Evolutionary conservation across 1,140 invertebrate species (phyloP).

Genomic region (Drosophila kurseongensis): DNA sequence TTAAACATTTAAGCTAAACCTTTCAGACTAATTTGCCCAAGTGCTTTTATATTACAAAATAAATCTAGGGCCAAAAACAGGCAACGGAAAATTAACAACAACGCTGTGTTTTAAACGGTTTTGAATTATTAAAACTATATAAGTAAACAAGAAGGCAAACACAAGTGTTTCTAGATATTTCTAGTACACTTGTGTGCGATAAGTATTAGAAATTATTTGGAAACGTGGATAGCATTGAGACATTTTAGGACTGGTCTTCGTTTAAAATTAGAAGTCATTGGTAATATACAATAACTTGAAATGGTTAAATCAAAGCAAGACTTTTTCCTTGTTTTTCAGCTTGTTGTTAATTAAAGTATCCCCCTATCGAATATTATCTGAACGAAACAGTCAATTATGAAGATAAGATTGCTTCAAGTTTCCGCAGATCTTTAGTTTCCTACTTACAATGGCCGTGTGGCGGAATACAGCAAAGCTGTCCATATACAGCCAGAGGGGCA

Average conservation of each 20-base stretch:
- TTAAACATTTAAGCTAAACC: too few species aligned
- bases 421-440: not conserved
- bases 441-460: constrained; percentile 85
- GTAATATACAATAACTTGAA: too few species aligned
- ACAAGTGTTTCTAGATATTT: constrained; percentile 1
- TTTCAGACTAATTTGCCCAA: not conserved
- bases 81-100: not conserved
- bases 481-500: constrained; percentile 94
- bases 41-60: not conserved
- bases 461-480: constrained; percentile 89
- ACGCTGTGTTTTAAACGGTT: not conserved
- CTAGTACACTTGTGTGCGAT: too few species aligned
- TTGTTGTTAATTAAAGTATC: too few species aligned
- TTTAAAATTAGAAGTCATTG: too few species aligned
- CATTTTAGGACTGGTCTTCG: too few species aligned
- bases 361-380: constrained; percentile 1
- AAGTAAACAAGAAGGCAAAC: not conserved
- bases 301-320: too few species aligned
- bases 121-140: not conserved
- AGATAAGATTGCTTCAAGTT: constrained; percentile 18
- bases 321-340: too few species aligned
- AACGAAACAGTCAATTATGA: constrained; percentile 2
- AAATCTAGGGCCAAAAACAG: not conserved
- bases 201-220: not conserved
- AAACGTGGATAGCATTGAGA: not conserved